Base-by-base conservation (phyloP, 2,888 invertebrate species). In the Homarus gammarus region DNA sequence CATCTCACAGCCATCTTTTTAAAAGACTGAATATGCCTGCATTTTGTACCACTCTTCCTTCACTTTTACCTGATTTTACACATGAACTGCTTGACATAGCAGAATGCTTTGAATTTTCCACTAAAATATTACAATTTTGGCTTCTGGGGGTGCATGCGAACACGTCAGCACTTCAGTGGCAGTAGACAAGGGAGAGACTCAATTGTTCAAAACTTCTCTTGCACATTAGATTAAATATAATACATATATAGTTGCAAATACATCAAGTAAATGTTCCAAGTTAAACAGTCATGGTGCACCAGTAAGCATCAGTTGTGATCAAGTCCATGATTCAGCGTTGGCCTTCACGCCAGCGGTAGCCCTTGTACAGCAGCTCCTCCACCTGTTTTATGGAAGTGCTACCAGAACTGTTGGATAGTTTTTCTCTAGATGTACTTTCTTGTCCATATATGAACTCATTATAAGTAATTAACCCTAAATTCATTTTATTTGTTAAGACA, bases 61-160 rank as follows among this genome's bases (percentile, higher is more conserved):
- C 81, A 82, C 87, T 75, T 82, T 75, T 87, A 15, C 87, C 64
- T 87, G 49, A 75, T 82, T 82, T 83, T 81, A 49, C 87, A 87
- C 87, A 64, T 82, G 82, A 75, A 87, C 87, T 87, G 87, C 87
- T 87, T 87, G 75, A 82, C 44, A 79, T 82, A 87, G 87, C 87
- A 87, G 87, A 87, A 82, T 87, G 87, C 87, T 87, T 87, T 87
- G 82, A 75, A 73, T 87, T 75, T 73, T 87, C 87, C 87, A 87
- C 87, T 87, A 82, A 87, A 83, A 61, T 75, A 82, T 82, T 82
- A 87, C 82, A 87, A 64, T 87, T 87, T 87, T 87, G 87, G 87
- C 87, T 87, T 87, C 36, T 87, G 82, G 87, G 87, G 87, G 82
- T 87, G 87, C 87, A 87, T 87, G 87, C 44, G 75, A 87, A 87